Percentiles rank a stretch among this genome's conserved stretches.
Conservation (phyloP, 2,888 invertebrate species). For the Oscheius sp. region DNA sequence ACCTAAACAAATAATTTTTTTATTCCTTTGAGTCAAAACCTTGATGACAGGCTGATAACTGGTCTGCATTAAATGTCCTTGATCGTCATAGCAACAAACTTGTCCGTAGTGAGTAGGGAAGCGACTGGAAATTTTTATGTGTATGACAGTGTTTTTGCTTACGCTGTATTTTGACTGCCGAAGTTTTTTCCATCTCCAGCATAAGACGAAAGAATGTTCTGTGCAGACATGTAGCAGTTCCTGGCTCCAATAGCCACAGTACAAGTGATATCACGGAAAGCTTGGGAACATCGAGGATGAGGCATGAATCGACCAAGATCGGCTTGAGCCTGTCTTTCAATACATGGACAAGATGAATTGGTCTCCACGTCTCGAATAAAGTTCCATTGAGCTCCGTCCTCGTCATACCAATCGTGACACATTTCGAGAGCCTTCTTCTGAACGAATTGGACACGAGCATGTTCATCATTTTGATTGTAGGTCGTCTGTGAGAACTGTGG, state of each 20-base stretch:
- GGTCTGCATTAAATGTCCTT: conserved; percentile 88
- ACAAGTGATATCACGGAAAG: conserved; percentile 74
- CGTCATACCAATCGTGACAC: conserved; percentile 69
- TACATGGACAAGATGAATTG: conserved; percentile 79
- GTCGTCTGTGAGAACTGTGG: conserved; percentile 56
- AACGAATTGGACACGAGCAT: conserved; percentile 51
- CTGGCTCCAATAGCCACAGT: conserved; percentile 86
- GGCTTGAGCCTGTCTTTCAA: conserved; percentile 84
- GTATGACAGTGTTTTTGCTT: conserved; percentile 14
- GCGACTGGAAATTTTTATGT: conserved; percentile 51
- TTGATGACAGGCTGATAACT: conserved; percentile 83
- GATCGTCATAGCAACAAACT: conserved; percentile 95
- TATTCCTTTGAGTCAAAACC: conserved; percentile 22
- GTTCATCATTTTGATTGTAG: conserved; percentile 53
- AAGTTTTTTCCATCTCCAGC: conserved; percentile 54
- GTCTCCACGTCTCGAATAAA: conserved; percentile 69
- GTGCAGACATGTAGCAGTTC: conserved; percentile 78
- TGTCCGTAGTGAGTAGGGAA: conserved; percentile 78
- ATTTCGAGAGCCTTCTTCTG: conserved; percentile 61
- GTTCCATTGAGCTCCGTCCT: conserved; percentile 67
- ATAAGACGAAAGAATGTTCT: conserved; percentile 65
- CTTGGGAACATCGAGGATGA: conserved; percentile 68
- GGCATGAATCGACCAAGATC: conserved; percentile 93
- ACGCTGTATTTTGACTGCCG: conserved; percentile 48
- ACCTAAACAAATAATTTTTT: conserved; percentile 33